Evolutionary conservation across 2,888 invertebrate species (phyloP).

Genomic region (Baccha elongata): DNA sequence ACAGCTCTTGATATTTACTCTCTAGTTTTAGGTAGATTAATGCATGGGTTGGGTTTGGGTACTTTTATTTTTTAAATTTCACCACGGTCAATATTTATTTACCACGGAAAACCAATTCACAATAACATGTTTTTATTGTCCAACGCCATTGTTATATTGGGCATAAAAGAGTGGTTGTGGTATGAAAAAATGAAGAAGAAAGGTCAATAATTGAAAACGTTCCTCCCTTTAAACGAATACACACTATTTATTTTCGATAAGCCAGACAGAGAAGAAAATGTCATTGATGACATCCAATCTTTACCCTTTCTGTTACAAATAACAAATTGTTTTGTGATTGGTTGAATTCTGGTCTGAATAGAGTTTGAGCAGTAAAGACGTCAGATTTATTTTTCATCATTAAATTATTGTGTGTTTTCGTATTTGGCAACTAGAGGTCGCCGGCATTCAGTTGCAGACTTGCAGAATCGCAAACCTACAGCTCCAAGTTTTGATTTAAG

Average conservation of each 20-base stretch:
- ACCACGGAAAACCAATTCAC: conserved; percentile 27
- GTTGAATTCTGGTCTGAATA: conserved; percentile 40
- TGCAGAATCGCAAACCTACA: too few species aligned
- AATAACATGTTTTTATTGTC: conserved; percentile 11
- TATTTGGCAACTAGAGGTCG: conserved; percentile 65
- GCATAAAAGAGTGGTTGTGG: not conserved
- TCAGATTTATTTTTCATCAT: conserved; percentile 63
- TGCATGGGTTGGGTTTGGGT: too few species aligned
- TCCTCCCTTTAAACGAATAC: conserved; percentile 29
- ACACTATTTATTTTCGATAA: not conserved
- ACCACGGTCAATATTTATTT: not conserved
- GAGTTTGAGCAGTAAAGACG: conserved; percentile 61
- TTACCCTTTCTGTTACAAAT: not conserved
- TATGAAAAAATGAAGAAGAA: conserved; percentile 12
- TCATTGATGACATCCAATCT: conserved; percentile 21
- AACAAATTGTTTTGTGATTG: conserved; percentile 16
- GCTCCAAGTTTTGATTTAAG: too few species aligned
- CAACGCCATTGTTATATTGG: conserved; percentile 17
- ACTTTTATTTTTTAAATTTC: too few species aligned
- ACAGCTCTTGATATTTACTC: too few species aligned
- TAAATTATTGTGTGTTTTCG: conserved; percentile 23
- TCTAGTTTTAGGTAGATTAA: too few species aligned
- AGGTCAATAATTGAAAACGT: not conserved
- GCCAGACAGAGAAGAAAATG: not conserved
- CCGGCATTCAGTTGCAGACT: too few species aligned